Conservation (phyloP, 2,888 invertebrate species). For the Formica aserva region DNA sequence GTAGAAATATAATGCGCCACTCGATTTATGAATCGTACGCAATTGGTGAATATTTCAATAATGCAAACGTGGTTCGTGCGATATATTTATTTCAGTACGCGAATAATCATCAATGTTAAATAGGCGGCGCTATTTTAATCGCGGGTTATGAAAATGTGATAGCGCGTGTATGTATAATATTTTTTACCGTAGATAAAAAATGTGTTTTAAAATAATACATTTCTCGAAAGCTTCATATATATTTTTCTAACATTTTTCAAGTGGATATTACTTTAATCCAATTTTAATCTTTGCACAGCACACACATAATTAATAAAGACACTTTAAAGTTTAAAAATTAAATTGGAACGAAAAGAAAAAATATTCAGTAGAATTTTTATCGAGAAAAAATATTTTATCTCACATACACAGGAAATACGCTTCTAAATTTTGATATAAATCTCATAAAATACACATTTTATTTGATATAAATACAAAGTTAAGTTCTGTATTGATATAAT, state of each 20-base stretch:
- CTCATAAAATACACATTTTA: neutral
- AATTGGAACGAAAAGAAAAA: neutral
- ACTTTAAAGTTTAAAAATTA: neutral
- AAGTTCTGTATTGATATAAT: neutral
- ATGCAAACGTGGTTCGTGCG: slow-evolving; percentile 34
- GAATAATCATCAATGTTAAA: slow-evolving; percentile 40
- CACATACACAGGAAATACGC: neutral
- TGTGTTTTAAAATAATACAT: slow-evolving; percentile 11
- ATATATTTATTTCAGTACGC: slow-evolving; percentile 40
- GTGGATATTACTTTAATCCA: neutral
- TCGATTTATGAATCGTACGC: slow-evolving; percentile 40
- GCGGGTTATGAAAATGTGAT: slow-evolving; percentile 17
- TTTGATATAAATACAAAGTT: neutral
- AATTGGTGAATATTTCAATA: slow-evolving; percentile 49
- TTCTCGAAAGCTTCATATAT: neutral
- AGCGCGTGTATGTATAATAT: neutral
- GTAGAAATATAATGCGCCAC: slow-evolving; percentile 48
- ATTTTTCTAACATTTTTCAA: neutral
- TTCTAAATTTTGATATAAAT: neutral
- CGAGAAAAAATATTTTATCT: neutral
- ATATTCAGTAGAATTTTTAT: neutral
- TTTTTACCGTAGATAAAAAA: neutral
- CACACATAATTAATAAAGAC: neutral
- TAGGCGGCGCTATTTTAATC: slow-evolving; percentile 5
- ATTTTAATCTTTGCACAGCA: neutral